Percentiles rank a stretch among this genome's conserved stretches.
Evolutionary conservation across 64 coral and sea anemone species (phyloP).

Genomic region (Trachythela sp.): DNA sequence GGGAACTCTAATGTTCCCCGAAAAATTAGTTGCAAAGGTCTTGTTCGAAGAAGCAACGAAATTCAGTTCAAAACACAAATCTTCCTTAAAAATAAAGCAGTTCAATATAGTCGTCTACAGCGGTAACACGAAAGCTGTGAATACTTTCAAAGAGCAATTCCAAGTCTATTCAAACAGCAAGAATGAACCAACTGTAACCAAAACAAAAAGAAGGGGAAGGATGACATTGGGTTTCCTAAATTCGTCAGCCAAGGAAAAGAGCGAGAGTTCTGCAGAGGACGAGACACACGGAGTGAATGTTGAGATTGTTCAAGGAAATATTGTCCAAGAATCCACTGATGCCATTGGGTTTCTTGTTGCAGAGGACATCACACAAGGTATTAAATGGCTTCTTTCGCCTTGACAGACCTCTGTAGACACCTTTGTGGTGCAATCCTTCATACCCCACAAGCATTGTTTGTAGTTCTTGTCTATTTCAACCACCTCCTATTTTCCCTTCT

Average conservation of each 20-base stretch:
- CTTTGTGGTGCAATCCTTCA: too few relatives aligned
- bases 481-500: too few relatives aligned
- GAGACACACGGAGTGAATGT: background rate
- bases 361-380: background rate
- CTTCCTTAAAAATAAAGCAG: background rate
- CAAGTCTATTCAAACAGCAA: background rate
- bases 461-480: too few relatives aligned
- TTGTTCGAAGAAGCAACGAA: background rate
- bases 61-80: background rate
- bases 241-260: too few relatives aligned
- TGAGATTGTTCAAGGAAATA: background rate
- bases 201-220: background rate
- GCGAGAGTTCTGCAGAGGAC: background rate
- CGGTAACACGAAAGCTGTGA: background rate
- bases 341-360: background rate
- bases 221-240: too few relatives aligned
- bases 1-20: background rate
- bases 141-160: background rate
- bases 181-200: background rate
- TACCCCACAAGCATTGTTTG: too few relatives aligned
- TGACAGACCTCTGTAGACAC: too few relatives aligned
- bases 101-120: background rate
- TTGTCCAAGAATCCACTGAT: background rate
- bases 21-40: background rate
- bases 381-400: too few relatives aligned